Conservation (phyloP, 2,113 vertebrate genomes). For the Lycaon pictus region DNA sequence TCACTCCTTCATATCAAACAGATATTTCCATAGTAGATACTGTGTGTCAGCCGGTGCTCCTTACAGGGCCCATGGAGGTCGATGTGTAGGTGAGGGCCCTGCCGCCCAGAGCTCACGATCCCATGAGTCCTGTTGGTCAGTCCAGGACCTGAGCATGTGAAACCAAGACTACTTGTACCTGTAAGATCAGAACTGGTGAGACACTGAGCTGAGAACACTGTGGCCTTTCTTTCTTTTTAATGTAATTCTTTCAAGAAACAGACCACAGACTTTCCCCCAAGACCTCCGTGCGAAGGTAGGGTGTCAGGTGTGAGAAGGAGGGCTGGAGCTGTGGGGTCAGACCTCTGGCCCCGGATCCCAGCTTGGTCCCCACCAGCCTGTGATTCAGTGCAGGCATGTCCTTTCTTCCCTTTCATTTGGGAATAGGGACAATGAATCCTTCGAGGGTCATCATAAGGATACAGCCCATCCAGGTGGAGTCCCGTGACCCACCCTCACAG, state of each 20-base stretch:
- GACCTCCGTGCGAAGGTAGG: neutral
- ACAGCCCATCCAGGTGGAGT: rapidly evolving
- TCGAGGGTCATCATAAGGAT: no score
- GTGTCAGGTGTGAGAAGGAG: neutral
- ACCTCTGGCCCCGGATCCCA: no score
- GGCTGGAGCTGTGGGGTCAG: neutral
- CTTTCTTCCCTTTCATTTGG: neutral
- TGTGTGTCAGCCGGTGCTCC: neutral
- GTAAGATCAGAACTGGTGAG: neutral
- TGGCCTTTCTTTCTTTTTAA: neutral
- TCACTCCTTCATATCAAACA: neutral
- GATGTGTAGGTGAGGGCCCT: neutral
- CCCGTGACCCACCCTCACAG: rapidly evolving
- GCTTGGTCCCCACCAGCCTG: neutral
- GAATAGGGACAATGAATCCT: neutral
- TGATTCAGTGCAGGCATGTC: no score
- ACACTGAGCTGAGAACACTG: neutral
- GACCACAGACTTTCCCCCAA: neutral
- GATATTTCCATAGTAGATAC: rapidly evolving
- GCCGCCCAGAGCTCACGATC: neutral
- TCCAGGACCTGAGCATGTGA: no score
- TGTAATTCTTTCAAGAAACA: neutral
- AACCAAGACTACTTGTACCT: rapidly evolving
- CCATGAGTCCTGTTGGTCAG: rapidly evolving
- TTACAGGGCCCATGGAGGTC: rapidly evolving